A percentile compares a stretch with the other conserved stretches of the same genome.
These are phyloP conservation scores for Andrena trimmerana DNA, from an alignment of 2,888 invertebrate genomes.

Conservation along the genomic window DNA sequence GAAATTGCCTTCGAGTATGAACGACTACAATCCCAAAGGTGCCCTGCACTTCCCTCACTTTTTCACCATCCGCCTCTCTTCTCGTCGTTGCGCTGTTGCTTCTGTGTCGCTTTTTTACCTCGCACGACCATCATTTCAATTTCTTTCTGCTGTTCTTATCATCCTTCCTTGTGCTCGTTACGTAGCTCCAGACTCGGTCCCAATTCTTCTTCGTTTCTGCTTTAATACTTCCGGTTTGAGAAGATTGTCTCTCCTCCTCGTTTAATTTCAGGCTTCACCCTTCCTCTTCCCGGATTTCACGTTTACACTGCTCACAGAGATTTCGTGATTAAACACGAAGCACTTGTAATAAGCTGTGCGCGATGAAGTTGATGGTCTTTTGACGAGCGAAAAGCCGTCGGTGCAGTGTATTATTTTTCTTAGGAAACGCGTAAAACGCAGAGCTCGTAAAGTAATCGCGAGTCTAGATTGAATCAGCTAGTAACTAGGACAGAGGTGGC, in stretches of 20 bases:
- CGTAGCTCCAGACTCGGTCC: too few relatives aligned
- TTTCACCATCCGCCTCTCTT: neutral
- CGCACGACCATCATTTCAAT: conserved; percentile 21
- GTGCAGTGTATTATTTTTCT: neutral
- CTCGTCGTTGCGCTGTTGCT: neutral
- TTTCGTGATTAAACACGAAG: neutral
- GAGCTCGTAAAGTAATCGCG: conserved; percentile 8
- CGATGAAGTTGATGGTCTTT: neutral
- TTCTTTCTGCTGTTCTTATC: conserved; percentile 5
- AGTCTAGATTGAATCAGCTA: neutral
- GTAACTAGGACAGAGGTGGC: neutral
- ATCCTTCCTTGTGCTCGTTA: too few relatives aligned
- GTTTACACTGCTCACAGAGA: too few relatives aligned
- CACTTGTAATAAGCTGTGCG: neutral
- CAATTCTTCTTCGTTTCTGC: neutral
- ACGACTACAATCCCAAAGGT: conserved; percentile 49
- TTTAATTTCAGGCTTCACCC: too few relatives aligned
- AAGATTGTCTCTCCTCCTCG: too few relatives aligned
- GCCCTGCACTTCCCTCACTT: neutral
- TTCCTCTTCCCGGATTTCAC: too few relatives aligned
- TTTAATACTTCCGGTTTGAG: neutral
- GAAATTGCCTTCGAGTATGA: conserved; percentile 58
- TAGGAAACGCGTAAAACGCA: neutral
- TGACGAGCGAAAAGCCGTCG: neutral
- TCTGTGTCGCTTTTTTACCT: neutral